Conservation (phyloP, 2,888 invertebrate genomes). For the Dolomedes plantarius region DNA sequence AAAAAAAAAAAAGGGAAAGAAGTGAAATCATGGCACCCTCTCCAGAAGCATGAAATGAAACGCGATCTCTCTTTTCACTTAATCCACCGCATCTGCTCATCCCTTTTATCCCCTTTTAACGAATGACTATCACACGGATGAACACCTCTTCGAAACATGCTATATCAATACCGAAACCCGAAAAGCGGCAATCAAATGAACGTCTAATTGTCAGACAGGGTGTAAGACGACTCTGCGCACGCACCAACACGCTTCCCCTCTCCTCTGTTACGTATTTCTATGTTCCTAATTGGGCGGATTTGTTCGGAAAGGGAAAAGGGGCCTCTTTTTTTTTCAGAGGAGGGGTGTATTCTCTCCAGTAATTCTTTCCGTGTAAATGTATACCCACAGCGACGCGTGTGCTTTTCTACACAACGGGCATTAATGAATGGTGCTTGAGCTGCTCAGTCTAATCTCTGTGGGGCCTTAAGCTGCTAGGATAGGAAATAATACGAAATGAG, state of each 20-base stretch:
- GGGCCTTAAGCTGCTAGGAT: neutral
- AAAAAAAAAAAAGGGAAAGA: too few relatives aligned
- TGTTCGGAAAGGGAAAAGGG: conserved; percentile 17
- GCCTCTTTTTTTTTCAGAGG: conserved; percentile 23
- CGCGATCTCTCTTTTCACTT: too few relatives aligned
- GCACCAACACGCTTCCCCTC: conserved; percentile 39
- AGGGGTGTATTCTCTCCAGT: conserved; percentile 3
- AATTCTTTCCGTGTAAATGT: conserved; percentile 42
- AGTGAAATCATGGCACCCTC: too few relatives aligned
- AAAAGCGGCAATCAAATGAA: conserved; percentile 22
- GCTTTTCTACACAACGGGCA: conserved; percentile 15
- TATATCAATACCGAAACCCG: conserved; percentile 21
- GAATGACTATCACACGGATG: conserved; percentile 12
- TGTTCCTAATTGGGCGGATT: conserved; percentile 61
- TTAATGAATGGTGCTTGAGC: conserved; percentile 15
- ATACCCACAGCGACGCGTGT: conserved; percentile 26
- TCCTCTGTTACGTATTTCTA: conserved; percentile 22
- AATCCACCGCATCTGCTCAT: conserved; percentile 19
- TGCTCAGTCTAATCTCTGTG: neutral
- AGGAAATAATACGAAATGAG: neutral
- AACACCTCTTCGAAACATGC: neutral
- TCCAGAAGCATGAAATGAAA: too few relatives aligned
- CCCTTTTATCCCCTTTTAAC: conserved; percentile 22
- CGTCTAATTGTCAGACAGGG: conserved; percentile 37
- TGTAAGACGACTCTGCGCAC: conserved; percentile 54